These are phyloP conservation scores for Linyphia triangularis DNA, from an alignment of 2,888 invertebrate genomes.

Conservation along the genomic window DNA sequence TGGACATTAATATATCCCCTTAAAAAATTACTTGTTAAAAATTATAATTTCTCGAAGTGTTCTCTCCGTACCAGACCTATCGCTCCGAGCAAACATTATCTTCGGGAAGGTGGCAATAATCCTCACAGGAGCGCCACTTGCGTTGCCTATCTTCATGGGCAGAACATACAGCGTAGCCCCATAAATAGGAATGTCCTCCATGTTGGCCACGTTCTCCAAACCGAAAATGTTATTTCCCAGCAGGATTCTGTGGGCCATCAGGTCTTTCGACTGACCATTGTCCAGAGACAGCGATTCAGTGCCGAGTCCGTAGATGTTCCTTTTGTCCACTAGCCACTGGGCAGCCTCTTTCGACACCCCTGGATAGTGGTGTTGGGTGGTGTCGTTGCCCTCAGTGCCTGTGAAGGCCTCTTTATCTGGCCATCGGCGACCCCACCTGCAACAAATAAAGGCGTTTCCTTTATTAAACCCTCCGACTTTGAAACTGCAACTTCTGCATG, in stretches of 20 bases:
- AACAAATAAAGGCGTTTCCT: too few species aligned
- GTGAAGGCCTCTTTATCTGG: conserved; percentile 71
- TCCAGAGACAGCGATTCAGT: conserved; percentile 85
- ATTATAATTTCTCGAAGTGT: conserved; percentile 38
- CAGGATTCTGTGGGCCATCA: conserved; percentile 82
- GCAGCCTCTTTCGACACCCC: conserved; percentile 84
- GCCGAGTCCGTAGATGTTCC: conserved; percentile 84
- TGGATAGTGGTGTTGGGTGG: conserved; percentile 77
- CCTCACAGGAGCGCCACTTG: conserved; percentile 84
- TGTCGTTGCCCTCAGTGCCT: conserved; percentile 71
- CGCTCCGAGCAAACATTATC: neutral
- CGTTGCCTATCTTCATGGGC: conserved; percentile 84
- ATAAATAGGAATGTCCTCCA: conserved; percentile 78
- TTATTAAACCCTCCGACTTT: too few species aligned
- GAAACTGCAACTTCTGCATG: too few species aligned
- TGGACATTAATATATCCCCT: too few species aligned
- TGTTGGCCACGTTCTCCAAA: conserved; percentile 84
- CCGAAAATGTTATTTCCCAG: conserved; percentile 81
- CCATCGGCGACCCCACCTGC: conserved; percentile 79
- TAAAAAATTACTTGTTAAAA: conserved; percentile 38
- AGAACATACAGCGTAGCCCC: conserved; percentile 80
- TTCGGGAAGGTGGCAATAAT: conserved; percentile 80
- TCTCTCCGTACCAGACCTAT: neutral
- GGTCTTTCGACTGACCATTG: conserved; percentile 81
- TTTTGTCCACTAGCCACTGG: conserved; percentile 83